Conservation (phyloP, 2,113 vertebrate species). For the Zosterops lateralis region DNA sequence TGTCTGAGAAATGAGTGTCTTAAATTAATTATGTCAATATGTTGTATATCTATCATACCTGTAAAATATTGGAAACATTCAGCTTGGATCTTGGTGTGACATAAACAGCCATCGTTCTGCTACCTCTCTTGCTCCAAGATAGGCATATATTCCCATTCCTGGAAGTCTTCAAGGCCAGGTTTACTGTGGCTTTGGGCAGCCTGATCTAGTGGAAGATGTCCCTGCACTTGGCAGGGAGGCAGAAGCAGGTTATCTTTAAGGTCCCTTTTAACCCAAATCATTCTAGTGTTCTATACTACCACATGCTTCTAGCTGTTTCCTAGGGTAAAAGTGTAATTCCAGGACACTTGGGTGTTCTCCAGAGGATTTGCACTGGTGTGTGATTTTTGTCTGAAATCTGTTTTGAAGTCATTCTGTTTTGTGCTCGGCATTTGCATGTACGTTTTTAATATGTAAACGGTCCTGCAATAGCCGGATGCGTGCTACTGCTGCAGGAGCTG, state of each 20-base stretch:
- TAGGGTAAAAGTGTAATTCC: not conserved
- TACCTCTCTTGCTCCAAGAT: not conserved
- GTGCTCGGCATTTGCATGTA: not conserved
- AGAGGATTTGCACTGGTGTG: not conserved
- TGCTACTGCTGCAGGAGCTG: not conserved
- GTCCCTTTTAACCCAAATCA: not conserved
- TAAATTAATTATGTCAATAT: not conserved
- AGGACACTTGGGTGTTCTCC: not conserved
- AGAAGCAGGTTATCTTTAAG: not conserved
- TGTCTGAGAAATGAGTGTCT: rapidly evolving
- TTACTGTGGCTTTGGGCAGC: not conserved
- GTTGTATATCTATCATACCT: not conserved
- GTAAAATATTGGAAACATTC: not conserved
- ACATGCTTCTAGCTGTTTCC: not conserved
- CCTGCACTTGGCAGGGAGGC: not conserved
- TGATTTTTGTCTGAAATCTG: not conserved
- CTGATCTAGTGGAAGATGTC: not conserved
- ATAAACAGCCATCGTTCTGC: not conserved
- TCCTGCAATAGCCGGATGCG: not conserved
- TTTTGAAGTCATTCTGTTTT: not conserved
- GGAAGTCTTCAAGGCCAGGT: not conserved
- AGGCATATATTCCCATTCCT: not conserved
- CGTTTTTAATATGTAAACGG: not conserved
- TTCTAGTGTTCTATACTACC: not conserved
- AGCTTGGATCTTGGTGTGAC: not conserved